Conservation (phyloP, 2,113 vertebrate species). For the Rhipidura dahli region DNA sequence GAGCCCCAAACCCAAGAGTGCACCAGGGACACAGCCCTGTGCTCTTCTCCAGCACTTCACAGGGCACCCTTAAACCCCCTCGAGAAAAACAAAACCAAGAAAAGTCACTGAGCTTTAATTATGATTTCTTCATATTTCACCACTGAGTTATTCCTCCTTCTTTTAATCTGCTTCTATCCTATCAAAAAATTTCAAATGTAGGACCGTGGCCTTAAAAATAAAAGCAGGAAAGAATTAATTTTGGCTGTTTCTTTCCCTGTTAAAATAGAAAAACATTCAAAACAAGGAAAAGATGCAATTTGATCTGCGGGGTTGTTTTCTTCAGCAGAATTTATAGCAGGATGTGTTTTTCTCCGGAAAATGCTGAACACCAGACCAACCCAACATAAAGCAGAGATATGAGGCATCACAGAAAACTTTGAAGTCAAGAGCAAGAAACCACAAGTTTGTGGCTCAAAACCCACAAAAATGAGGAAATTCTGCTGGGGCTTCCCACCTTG, state of each 20-base stretch:
- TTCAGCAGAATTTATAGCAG: neutral
- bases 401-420: neutral
- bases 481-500: neutral
- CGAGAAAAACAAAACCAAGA: neutral
- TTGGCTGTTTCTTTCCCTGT: neutral
- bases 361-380: neutral
- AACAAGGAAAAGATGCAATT: neutral
- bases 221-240: neutral
- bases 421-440: neutral
- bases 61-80: rapidly evolving
- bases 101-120: neutral
- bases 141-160: neutral
- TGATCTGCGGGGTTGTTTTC: neutral
- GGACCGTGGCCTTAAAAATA: neutral
- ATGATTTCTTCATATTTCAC: neutral
- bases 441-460: neutral
- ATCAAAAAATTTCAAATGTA: neutral
- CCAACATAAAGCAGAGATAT: neutral
- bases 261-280: neutral
- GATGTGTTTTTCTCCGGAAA: neutral
- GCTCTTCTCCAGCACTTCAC: neutral
- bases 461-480: neutral
- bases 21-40: neutral
- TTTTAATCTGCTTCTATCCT: neutral
- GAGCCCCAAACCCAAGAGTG: neutral